These are phyloP conservation scores for Ceyx melanurus DNA, from an alignment of 2,113 vertebrate genomes.

Conservation along the genomic window DNA sequence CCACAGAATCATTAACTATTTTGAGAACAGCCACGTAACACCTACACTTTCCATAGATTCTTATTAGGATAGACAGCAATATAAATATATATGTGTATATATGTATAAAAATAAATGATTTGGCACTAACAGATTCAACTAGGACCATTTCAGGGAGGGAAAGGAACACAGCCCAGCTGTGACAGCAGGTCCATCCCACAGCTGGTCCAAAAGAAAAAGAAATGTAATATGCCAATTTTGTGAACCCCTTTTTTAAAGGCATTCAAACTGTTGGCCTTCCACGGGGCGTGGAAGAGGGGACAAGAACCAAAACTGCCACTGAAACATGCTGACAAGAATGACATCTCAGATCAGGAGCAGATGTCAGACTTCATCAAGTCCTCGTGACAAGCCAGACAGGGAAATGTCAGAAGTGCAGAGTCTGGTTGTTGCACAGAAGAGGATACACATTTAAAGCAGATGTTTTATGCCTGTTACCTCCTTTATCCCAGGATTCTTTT, in stretches of 20 bases:
- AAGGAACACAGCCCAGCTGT: neutral
- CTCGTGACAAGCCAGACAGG: neutral
- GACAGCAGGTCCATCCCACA: too few relatives aligned
- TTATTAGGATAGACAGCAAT: neutral
- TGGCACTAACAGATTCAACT: neutral
- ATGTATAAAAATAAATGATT: slow-evolving; percentile 46
- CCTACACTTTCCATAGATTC: neutral
- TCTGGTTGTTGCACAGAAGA: neutral
- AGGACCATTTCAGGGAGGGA: neutral
- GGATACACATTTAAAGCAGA: neutral
- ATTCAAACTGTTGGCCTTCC: neutral
- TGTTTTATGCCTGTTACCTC: neutral
- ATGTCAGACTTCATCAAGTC: neutral
- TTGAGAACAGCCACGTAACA: neutral
- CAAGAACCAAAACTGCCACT: neutral
- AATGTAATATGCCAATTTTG: neutral
- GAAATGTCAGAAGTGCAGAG: neutral
- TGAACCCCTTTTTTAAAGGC: slow-evolving; percentile 3
- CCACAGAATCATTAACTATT: neutral
- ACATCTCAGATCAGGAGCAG: neutral
- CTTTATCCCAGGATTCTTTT: neutral
- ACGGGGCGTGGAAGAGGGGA: neutral
- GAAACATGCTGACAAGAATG: neutral
- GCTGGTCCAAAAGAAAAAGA: too few relatives aligned
- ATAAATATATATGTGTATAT: slow-evolving; percentile 11